These are phyloP conservation scores for Panagrolaimus sp. DNA, from an alignment of 1,140 invertebrate genomes.

Conservation along the genomic window DNA sequence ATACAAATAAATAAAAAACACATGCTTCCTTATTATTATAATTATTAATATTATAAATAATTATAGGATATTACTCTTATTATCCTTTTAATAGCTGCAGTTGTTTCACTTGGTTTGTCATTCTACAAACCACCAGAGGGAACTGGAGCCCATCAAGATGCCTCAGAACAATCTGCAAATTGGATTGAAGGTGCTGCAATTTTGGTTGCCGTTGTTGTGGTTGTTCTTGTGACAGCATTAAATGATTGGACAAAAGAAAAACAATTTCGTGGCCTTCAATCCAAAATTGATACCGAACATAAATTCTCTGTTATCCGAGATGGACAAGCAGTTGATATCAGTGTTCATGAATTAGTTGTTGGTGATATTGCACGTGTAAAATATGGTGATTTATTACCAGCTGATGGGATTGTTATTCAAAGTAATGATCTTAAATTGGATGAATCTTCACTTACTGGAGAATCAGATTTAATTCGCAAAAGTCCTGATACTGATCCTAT, in stretches of 20 bases:
- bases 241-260: slow-evolving; percentile 59
- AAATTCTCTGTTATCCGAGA: slow-evolving; percentile 92
- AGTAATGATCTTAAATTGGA: slow-evolving; percentile 60
- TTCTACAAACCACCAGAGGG: slow-evolving; percentile 72
- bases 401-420: slow-evolving; percentile 59
- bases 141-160: slow-evolving; percentile 26
- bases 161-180: slow-evolving; percentile 45
- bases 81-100: slow-evolving; percentile 67
- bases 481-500: slow-evolving; percentile 53
- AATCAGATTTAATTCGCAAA: slow-evolving; percentile 59
- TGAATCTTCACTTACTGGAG: slow-evolving; percentile 60
- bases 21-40: slow-evolving; percentile 23
- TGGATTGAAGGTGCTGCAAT: slow-evolving; percentile 60
- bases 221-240: slow-evolving; percentile 57
- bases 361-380: slow-evolving; percentile 86
- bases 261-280: slow-evolving; percentile 70
- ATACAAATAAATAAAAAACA: neutral
- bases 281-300: slow-evolving; percentile 94
- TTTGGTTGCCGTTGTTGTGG: slow-evolving; percentile 57
- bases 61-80: slow-evolving; percentile 95
- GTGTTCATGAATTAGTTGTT: slow-evolving; percentile 91
- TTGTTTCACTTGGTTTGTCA: slow-evolving; percentile 85
- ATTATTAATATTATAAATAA: slow-evolving; percentile 11
- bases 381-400: slow-evolving; percentile 59
- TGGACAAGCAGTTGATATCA: slow-evolving; percentile 84